Evolutionary conservation across 2,113 vertebrate species (phyloP).

Genomic region (Saccopteryx leptura): DNA sequence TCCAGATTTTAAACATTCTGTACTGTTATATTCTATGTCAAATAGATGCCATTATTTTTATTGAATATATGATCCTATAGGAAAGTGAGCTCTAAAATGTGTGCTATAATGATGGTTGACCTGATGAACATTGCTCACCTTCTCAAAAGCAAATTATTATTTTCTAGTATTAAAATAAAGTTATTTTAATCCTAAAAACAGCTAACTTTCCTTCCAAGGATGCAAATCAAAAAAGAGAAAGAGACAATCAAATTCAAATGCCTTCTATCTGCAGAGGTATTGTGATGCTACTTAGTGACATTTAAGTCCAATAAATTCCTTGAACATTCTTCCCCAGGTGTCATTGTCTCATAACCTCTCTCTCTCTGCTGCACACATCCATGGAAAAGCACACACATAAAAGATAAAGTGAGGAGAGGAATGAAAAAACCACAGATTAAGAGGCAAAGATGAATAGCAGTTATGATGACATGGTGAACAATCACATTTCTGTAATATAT

Average conservation of each 20-base stretch:
- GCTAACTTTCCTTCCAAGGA: constrained; percentile 20
- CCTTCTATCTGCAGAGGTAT: constrained; percentile 22
- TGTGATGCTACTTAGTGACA: neutral
- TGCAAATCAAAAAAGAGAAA: constrained; percentile 9
- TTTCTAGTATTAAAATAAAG: constrained; percentile 34
- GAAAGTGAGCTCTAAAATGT: constrained; percentile 12
- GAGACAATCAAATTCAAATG: constrained; percentile 34
- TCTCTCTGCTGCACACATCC: constrained; percentile 8
- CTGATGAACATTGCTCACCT: neutral
- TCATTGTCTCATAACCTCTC: neutral
- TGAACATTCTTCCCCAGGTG: constrained; percentile 33
- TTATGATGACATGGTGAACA: constrained; percentile 74
- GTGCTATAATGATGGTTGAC: neutral
- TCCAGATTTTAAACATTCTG: constrained; percentile 13
- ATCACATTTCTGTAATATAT: constrained; percentile 81
- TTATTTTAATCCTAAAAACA: neutral
- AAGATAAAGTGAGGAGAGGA: constrained; percentile 60
- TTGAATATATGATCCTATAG: neutral
- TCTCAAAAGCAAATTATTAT: constrained; percentile 12
- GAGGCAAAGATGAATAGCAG: constrained; percentile 73
- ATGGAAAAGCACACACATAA: constrained; percentile 47
- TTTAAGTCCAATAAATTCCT: constrained; percentile 68
- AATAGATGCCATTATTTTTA: neutral
- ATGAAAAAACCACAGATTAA: constrained; percentile 55
- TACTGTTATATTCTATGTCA: neutral